A percentile compares a stretch with the other conserved stretches of the same genome.
Evolutionary conservation across 2,888 invertebrate genomes (phyloP).

Genomic region (Subacronicta megacephala): DNA sequence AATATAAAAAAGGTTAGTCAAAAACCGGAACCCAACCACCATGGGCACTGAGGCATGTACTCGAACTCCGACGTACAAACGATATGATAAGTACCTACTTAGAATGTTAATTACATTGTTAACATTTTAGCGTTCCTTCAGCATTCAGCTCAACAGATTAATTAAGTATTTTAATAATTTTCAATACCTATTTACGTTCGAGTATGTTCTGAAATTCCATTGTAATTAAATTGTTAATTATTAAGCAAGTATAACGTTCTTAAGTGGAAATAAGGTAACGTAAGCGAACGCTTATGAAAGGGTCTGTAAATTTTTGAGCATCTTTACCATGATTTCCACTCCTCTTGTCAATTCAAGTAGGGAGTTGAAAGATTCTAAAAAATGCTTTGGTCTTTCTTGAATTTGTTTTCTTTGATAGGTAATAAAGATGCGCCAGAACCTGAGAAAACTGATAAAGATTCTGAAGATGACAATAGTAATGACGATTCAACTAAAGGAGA

Average conservation of each 20-base stretch:
- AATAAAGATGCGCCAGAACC: background rate
- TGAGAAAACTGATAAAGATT: background rate
- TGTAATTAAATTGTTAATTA: conserved; percentile 49
- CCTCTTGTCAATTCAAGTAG: too few species aligned
- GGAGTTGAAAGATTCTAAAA: too few species aligned
- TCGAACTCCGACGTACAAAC: background rate
- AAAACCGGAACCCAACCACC: background rate
- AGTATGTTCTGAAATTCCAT: conserved; percentile 37
- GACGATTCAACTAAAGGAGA: conserved; percentile 5
- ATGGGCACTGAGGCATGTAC: background rate
- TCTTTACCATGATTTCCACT: conserved; percentile 34
- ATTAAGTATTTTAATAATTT: conserved; percentile 33
- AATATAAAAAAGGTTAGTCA: too few species aligned
- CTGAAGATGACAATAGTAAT: background rate
- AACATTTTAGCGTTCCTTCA: conserved; percentile 11
- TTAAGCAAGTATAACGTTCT: conserved; percentile 32
- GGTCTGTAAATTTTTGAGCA: conserved; percentile 47
- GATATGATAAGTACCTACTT: background rate
- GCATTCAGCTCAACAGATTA: conserved; percentile 33
- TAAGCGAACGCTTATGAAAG: conserved; percentile 33
- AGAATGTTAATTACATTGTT: conserved; percentile 3
- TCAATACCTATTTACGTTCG: conserved; percentile 27
- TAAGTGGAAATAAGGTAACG: conserved; percentile 37
- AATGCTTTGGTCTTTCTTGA: too few species aligned
- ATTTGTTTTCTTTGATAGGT: conserved; percentile 15